Evolutionary conservation across 2,797 vertebrate genomes (phyloP).

Genomic region (Chloroceryle amazona): DNA sequence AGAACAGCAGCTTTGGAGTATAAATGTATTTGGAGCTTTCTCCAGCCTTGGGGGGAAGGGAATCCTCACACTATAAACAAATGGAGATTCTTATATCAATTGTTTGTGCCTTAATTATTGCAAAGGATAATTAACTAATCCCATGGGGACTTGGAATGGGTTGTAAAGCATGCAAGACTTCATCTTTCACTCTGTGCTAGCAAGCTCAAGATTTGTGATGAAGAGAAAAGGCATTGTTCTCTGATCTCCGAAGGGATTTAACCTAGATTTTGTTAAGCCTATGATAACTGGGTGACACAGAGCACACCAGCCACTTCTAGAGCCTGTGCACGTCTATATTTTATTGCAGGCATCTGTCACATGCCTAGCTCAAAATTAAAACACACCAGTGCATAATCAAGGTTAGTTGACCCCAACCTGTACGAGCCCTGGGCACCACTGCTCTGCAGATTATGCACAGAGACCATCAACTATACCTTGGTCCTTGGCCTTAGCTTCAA

Average conservation of each 20-base stretch:
- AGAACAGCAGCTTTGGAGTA: conserved; percentile 54
- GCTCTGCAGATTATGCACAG: background rate
- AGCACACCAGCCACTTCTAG: background rate
- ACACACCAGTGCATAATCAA: background rate
- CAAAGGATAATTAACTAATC: conserved; percentile 63
- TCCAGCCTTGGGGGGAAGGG: conserved; percentile 52
- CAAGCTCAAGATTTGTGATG: conserved; percentile 24
- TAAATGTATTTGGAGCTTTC: conserved; percentile 6
- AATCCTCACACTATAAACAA: conserved; percentile 30
- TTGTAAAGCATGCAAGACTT: conserved; percentile 17
- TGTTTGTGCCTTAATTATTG: conserved; percentile 71
- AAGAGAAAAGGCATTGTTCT: conserved; percentile 7
- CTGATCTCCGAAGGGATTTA: conserved; percentile 13
- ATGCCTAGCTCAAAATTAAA: background rate
- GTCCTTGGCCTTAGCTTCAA: background rate
- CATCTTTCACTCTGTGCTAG: background rate
- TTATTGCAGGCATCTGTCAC: background rate
- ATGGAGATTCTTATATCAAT: conserved; percentile 40
- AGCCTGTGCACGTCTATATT: background rate
- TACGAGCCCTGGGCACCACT: background rate
- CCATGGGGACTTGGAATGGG: conserved; percentile 4
- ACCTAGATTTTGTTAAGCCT: conserved; percentile 10
- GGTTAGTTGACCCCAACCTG: background rate
- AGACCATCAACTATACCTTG: background rate
- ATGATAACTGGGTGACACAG: conserved; percentile 16